Percentiles rank a stretch among this genome's conserved stretches.
phyloP scores from a whole-genome alignment of 2,113 vertebrate species.

The Chaetodon trifascialis region DNA sequence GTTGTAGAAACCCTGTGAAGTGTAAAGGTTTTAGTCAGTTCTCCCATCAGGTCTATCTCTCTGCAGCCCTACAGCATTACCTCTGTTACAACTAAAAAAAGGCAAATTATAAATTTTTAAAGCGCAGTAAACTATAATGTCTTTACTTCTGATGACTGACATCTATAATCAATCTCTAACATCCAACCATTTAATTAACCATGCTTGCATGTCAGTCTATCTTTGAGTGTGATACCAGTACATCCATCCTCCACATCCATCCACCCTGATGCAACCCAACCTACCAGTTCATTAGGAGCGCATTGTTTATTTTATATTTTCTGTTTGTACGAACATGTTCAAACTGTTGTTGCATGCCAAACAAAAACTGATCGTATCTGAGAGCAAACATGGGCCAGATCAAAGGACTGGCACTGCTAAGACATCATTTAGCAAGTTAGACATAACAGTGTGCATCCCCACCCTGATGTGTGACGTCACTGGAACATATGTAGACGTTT shows the following conservation, averaged over 20 bases:
- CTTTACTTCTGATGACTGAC: background rate
- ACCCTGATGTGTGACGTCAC: conserved; percentile 52
- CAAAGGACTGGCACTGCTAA: conserved; percentile 56
- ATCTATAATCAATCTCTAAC: background rate
- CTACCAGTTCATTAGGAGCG: conserved; percentile 28
- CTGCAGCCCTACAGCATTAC: background rate
- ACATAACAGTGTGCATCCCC: conserved; percentile 74
- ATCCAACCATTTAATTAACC: background rate
- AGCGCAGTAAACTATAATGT: background rate
- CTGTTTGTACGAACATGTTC: conserved; percentile 8
- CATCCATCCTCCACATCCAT: background rate
- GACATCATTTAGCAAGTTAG: conserved; percentile 61
- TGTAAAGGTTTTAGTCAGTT: background rate
- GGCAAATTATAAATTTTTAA: background rate
- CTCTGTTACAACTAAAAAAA: background rate
- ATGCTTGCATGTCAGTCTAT: background rate
- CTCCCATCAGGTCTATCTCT: background rate
- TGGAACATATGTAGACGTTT: conserved; percentile 30
- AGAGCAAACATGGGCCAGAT: conserved; percentile 59
- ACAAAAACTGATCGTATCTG: conserved; percentile 73
- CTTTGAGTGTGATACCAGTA: background rate
- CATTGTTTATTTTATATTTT: conserved; percentile 40
- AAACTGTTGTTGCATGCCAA: conserved; percentile 64
- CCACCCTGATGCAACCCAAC: conserved; percentile 25
- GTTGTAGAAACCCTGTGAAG: background rate